Base-by-base conservation (phyloP, 2,797 vertebrate genomes). In the Pteronotus mesoamericanus region DNA sequence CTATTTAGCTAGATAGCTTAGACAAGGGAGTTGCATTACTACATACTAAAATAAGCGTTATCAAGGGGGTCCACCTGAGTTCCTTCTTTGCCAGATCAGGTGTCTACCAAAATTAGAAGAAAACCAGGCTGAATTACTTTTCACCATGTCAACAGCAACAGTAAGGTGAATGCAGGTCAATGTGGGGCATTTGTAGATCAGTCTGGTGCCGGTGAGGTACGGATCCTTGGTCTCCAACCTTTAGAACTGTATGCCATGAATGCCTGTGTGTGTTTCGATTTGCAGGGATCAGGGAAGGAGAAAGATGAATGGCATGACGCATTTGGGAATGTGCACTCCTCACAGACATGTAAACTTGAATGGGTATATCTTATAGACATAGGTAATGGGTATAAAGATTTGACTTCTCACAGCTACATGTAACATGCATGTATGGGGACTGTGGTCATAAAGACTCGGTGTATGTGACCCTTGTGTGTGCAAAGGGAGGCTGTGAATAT, bases 1-100 rank as follows among this genome's bases (percentile, higher is more conserved):
- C 71, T 92, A 44, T 84, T 79, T 74, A 72, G 53, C 51, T 78
- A 75, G 29, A 78, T 71, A 94, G 64, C 53, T 92, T 92, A 93
- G 59, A 77, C 82, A 95, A 85, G 53, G 19, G 72, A 96, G 57
- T 57, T 74, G 12, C 37, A 84, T 95, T 91, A 48, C 55, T 51
- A 83, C 26, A 71, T 64, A 10, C 71, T 85, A 46, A 94, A 42
- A n/a, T 53, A 94, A 91, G 21, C 78, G 68, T 78, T 59, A 82
- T 32, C 18, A 78, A 92, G 66, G 24, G 29, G 4, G 3, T 48
- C 51, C 39, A 89, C 42, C 53, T 55, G 10, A 87, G 15, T 61
- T 24, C 61, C 55, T 92, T 46, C 39, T 91, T 87, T 77, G 55
- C 61, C 26, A 44, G 32, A 9, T 82, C 85, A 24, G 37, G 9